These are phyloP conservation scores for Sprattus sprattus DNA, from an alignment of 2,113 vertebrate genomes.

Conservation along the genomic window DNA sequence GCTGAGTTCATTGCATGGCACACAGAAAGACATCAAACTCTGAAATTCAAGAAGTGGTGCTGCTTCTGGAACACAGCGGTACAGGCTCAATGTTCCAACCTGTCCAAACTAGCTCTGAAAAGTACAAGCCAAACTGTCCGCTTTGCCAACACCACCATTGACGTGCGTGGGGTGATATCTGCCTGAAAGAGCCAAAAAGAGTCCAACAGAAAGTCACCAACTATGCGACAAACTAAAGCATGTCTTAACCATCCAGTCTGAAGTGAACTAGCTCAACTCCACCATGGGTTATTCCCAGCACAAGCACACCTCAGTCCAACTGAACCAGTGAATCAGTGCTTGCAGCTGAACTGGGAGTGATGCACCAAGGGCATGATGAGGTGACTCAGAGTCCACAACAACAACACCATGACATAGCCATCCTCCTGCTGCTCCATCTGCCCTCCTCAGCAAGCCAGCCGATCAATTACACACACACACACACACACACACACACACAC, in stretches of 20 bases:
- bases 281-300: too few species aligned
- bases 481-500: constrained; percentile 19
- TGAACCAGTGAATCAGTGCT: neutral
- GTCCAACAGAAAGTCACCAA: neutral
- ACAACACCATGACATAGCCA: neutral
- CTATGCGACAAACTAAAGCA: neutral
- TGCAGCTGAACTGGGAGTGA: neutral
- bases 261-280: neutral
- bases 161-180: too few species aligned
- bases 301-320: neutral
- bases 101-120: neutral
- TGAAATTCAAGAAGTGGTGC: neutral
- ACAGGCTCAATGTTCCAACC: neutral
- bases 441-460: neutral
- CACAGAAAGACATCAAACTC: neutral
- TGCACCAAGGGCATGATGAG: neutral
- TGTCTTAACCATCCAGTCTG: neutral
- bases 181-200: neutral
- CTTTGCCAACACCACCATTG: neutral
- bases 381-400: neutral
- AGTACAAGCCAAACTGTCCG: neutral
- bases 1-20: neutral
- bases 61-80: neutral
- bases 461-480: neutral
- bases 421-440: constrained; percentile 12